Conservation (phyloP, 2,888 invertebrate species). For the Gortyna flavago region DNA sequence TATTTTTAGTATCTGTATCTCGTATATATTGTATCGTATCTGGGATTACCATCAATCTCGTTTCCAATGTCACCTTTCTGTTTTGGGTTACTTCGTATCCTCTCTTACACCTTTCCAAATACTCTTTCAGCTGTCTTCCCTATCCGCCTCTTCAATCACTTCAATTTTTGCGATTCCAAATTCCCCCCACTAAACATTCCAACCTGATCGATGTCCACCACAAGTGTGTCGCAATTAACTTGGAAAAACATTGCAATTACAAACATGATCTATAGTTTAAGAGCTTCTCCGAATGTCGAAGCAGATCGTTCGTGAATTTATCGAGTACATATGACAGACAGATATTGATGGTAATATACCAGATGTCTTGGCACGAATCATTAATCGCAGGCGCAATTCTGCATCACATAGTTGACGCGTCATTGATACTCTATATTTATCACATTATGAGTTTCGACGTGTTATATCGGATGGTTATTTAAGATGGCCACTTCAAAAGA, state of each 20-base stretch:
- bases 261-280: slow-evolving; percentile 40
- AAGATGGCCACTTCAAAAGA: slow-evolving; percentile 53
- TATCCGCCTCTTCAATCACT: neutral
- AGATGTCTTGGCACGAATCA: slow-evolving; percentile 72
- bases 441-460: slow-evolving; percentile 66
- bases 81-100: rapidly evolving
- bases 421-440: slow-evolving; percentile 81
- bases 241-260: slow-evolving; percentile 50
- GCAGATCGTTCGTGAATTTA: slow-evolving; percentile 63
- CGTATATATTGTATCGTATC: no score
- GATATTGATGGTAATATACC: slow-evolving; percentile 73
- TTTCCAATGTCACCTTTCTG: neutral
- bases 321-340: slow-evolving; percentile 71
- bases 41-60: neutral
- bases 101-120: neutral
- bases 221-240: slow-evolving; percentile 50
- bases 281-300: slow-evolving; percentile 58
- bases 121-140: neutral
- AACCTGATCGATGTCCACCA: slow-evolving; percentile 30
- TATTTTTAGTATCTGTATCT: neutral
- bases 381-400: slow-evolving; percentile 71
- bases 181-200: neutral
- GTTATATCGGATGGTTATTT: slow-evolving; percentile 54
- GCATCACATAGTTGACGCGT: slow-evolving; percentile 81
- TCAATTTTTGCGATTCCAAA: slow-evolving; percentile 1